Conservation (phyloP, 2,113 vertebrate genomes). For the Craseonycteris thonglongyai region DNA sequence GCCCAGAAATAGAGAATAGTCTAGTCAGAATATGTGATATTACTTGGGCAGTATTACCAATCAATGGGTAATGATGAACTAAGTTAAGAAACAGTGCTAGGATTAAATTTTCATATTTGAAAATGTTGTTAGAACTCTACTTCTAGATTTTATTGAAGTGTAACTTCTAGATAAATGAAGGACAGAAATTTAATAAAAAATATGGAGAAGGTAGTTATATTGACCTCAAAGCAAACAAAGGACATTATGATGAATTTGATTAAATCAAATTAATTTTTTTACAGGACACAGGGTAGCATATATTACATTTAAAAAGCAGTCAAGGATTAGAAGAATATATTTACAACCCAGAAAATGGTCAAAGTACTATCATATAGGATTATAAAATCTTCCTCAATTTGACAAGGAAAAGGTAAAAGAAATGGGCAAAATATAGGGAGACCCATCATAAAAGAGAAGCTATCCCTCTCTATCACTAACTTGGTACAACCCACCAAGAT, state of each 20-base stretch:
- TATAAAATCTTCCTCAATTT: not conserved
- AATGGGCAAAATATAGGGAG: not conserved
- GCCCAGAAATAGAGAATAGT: not conserved
- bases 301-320: not conserved
- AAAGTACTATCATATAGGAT: not conserved
- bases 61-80: not conserved
- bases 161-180: not conserved
- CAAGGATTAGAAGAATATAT: not conserved
- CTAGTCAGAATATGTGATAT: not conserved
- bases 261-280: not conserved
- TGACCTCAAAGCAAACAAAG: not conserved
- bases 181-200: not conserved
- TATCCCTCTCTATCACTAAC: not conserved
- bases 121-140: not conserved
- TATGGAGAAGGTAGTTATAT: not conserved
- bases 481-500: not conserved
- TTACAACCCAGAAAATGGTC: not conserved
- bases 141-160: not conserved
- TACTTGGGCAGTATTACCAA: not conserved
- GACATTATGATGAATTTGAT: not conserved
- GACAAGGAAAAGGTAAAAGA: not conserved
- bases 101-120: not conserved
- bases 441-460: not conserved
- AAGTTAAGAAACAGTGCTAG: not conserved
- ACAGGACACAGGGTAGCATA: not conserved